Evolutionary conservation across 2,888 invertebrate genomes (phyloP), one percentile per base, ranked within the genome.

Genomic region (Maniola hyperantus): DNA sequence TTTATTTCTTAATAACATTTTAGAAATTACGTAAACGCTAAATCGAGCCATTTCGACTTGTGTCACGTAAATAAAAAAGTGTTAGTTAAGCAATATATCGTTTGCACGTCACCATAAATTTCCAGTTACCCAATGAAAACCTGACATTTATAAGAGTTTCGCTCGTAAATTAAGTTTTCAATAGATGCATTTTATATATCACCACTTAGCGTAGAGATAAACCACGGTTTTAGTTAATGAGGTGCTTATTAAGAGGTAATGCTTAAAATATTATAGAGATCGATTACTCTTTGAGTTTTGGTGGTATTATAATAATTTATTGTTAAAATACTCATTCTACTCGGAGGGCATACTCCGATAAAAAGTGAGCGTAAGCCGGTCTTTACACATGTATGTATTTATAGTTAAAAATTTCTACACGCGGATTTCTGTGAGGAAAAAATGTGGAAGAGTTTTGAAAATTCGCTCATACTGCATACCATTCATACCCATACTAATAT

Each of bases 201-300:
- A 51, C 61, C 62, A 66, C 66, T 66, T 66, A 66, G 57, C 26
- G 42, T 13, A 39, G 57, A 18, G 66, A 66, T 66, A 66, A 60
- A 60, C 46, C 15, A 13, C 10, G 54, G 36, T 26, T 61, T 46
- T 39, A 34, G 50, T 58, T 66, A 66, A 66, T 66, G 66, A 61
- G 57, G 57, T 62, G 34, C 57, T 51, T 66, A 62, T 66, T 66
- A 66, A 62, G 48, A 61, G 20, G 42, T 57, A 42, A 39, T 11
- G 26, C 42, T 57, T 42, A 57, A 42, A 57, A 57, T 57, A 42
- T 26, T 26, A 4, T 20, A 39, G 13, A 4, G 1, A 26, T 18
- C 26, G 46, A 6, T 46, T n/a, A 13, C 11, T 26, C 26, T 26
- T n/a, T 26, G 26, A 26, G 4, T 26, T 26, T 26, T 26, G 4